phyloP scores from a whole-genome alignment of 2,888 invertebrate species.

The Limnephilus rhombicus region DNA sequence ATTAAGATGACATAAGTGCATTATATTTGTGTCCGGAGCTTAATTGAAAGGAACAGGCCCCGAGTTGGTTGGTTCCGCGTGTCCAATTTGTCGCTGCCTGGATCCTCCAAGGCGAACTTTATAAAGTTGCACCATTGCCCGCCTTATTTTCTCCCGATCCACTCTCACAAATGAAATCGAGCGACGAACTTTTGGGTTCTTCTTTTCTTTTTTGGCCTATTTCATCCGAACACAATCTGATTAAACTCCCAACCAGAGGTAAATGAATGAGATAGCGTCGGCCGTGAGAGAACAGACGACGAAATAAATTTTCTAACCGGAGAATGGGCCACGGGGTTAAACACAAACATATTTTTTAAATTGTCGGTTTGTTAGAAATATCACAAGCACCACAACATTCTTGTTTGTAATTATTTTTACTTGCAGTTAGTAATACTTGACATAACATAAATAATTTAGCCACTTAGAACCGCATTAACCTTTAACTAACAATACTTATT shows the following conservation, averaged over 20 bases:
- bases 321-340: background rate
- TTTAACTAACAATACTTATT: no score
- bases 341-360: background rate
- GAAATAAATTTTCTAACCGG: background rate
- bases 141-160: conserved; percentile 48
- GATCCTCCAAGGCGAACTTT: conserved; percentile 23
- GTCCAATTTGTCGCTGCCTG: conserved; percentile 49
- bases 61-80: background rate
- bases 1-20: background rate
- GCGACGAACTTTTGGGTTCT: conserved; percentile 44
- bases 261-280: conserved; percentile 49
- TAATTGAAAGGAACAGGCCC: conserved; percentile 27
- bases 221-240: conserved; percentile 61
- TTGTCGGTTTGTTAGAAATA: background rate
- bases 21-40: background rate
- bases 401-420: background rate
- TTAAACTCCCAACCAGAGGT: conserved; percentile 58
- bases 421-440: no score
- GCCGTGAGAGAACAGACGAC: conserved; percentile 6
- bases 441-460: no score
- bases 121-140: conserved; percentile 52
- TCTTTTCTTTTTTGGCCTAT: conserved; percentile 41
- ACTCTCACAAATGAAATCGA: conserved; percentile 56
- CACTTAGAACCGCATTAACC: no score
- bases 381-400: background rate